Evolutionary conservation across 2,797 vertebrate species (phyloP).

Genomic region (Anguilla megastoma): DNA sequence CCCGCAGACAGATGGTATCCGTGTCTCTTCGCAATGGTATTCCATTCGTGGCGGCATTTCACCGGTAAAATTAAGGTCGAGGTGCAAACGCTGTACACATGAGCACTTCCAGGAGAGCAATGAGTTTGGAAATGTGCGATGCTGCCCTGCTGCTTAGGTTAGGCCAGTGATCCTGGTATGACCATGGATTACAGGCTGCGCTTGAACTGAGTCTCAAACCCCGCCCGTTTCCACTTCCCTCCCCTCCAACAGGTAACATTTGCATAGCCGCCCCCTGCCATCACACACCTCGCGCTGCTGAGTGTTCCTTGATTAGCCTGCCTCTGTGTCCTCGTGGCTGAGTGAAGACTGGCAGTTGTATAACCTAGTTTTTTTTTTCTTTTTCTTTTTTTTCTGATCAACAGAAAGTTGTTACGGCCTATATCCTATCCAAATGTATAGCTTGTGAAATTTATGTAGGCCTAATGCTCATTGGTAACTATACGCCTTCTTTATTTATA

Average conservation of each 20-base stretch:
- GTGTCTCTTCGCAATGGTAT: conserved; percentile 76
- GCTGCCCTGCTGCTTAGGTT: not conserved
- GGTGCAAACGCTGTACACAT: not conserved
- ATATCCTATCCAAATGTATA: too few species aligned
- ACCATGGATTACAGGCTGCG: conserved; percentile 1
- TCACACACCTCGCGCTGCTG: not conserved
- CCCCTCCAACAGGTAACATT: conserved; percentile 56
- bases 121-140: too few species aligned
- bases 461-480: too few species aligned
- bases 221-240: conserved; percentile 29
- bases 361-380: too few species aligned
- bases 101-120: not conserved
- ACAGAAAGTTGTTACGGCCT: too few species aligned
- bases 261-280: conserved; percentile 65
- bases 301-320: not conserved
- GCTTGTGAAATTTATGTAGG: too few species aligned
- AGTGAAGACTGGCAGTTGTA: too few species aligned
- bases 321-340: not conserved
- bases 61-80: not conserved
- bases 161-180: not conserved
- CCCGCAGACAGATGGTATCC: conserved; percentile 70
- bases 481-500: too few species aligned
- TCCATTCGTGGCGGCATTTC: conserved; percentile 88
- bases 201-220: not conserved
- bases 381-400: too few species aligned